Evolutionary conservation across 2,113 vertebrate genomes (phyloP).

Genomic region (Ptilorrhoa leucosticta): DNA sequence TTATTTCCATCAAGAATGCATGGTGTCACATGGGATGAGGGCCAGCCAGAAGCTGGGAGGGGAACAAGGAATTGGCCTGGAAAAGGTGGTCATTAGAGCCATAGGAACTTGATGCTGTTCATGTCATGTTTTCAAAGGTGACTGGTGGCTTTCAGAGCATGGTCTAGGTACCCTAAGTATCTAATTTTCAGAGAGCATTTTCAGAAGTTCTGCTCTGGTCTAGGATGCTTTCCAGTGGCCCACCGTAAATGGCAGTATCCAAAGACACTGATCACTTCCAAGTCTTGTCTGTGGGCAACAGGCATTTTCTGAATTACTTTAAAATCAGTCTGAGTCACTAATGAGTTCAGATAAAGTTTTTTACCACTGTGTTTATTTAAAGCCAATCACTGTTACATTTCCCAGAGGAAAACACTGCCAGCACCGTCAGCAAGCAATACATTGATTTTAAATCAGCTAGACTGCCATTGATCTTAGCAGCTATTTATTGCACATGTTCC

Average conservation of each 20-base stretch:
- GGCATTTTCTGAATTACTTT: not conserved
- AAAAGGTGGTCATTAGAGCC: not conserved
- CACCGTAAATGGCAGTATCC: not conserved
- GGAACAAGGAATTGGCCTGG: not conserved
- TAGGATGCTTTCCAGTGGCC: not conserved
- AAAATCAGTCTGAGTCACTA: not conserved
- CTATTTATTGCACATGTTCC: constrained; percentile 49
- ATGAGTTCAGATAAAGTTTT: constrained; percentile 19
- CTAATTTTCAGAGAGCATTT: not conserved
- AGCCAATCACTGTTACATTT: not conserved
- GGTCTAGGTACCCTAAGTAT: not conserved
- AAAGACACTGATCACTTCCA: not conserved
- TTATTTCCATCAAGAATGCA: not conserved
- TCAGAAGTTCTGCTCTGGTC: not conserved
- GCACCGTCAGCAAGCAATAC: not conserved
- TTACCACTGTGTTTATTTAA: constrained; percentile 1
- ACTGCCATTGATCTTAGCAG: constrained; percentile 51
- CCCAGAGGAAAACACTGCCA: not conserved
- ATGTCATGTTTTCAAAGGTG: not conserved
- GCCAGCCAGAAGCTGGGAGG: not conserved
- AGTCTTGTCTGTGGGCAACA: not conserved
- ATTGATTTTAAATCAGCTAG: constrained; percentile 42
- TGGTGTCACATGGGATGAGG: not conserved
- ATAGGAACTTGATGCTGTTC: not conserved
- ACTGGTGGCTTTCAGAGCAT: not conserved